These are phyloP conservation scores for Sylvicola cinctus DNA, from an alignment of 2,888 invertebrate genomes.

Conservation along the genomic window DNA sequence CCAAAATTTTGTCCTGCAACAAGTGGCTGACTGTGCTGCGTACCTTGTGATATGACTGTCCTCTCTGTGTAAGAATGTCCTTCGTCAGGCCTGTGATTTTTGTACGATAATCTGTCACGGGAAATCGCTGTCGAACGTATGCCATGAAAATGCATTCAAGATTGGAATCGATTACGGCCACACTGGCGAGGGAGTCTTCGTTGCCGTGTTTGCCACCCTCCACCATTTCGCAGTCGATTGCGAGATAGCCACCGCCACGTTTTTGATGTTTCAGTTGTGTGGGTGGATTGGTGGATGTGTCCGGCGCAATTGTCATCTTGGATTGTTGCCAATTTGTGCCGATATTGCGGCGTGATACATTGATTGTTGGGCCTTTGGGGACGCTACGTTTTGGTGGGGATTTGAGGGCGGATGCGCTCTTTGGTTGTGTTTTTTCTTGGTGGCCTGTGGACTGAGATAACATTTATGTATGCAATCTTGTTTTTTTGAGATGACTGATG, in stretches of 20 bases:
- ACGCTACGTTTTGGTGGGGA: too few species aligned
- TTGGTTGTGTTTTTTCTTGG: too few species aligned
- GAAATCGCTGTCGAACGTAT: not conserved
- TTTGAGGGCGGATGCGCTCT: too few species aligned
- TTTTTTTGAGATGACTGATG: too few species aligned
- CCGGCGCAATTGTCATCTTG: too few species aligned
- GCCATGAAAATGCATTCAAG: not conserved
- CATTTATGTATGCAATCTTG: too few species aligned
- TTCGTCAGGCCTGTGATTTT: not conserved
- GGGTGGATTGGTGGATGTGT: constrained; percentile 31
- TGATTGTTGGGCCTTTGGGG: too few species aligned
- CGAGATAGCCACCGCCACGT: constrained; percentile 39
- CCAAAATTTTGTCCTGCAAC: not conserved
- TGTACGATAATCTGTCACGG: not conserved
- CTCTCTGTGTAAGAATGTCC: not conserved
- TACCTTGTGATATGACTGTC: not conserved
- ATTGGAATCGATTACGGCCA: not conserved
- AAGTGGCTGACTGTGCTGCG: not conserved
- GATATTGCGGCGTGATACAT: too few species aligned
- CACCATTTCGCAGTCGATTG: not conserved
- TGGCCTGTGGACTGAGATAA: too few species aligned
- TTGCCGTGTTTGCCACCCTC: not conserved
- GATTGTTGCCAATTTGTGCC: too few species aligned
- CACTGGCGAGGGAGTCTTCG: not conserved
- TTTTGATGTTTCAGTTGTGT: constrained; percentile 90